Base-by-base conservation (phyloP, 2,888 invertebrate genomes). In the Punctoribates punctum region DNA sequence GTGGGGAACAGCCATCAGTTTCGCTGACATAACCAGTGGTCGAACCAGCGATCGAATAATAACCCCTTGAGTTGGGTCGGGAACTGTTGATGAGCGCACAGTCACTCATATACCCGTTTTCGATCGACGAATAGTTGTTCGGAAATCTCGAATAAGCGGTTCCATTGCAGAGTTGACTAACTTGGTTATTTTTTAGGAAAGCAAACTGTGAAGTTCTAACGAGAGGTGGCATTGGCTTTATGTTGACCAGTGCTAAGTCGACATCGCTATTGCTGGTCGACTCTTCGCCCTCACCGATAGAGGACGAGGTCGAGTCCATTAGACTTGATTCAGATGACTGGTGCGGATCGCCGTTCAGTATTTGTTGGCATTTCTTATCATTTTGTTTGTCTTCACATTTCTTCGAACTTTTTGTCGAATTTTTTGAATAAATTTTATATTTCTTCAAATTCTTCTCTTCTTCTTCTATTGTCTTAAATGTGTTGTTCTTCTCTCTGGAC, bases 201-300 rank as follows among this genome's bases (percentile, higher is more conserved):
- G 82, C 82, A 76, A 82, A 82, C 20, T 83, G 83, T 0, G 82
- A 81, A 1, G 83, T 80, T 23, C 85, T 79, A 72, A 84, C 82
- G 25, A 96, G 85, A 0, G 96, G 96, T 80, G 93, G 89, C 96
- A 96, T 96, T 0, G 96, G 96, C 84, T 94, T 88, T 17, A 94
- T 91, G 81, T 90, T 90, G 86, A 90, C 89, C 82, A 89, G 86
- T 2, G 86, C 85, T 73, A 89, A 89, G 79, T 90, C 90, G 29
- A 82, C 81, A 78, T 83, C 83, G 73, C 83, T 83, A 67, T 82
- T 81, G 73, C 83, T 82, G 15, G 82, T 82, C 73, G 90, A 90
- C 81, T 90, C 90, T 77, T 83, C 80, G 42, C 79, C 77, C 11
- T 73, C 38, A 2, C 27, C 38, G 1, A n/a, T 20, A 6, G 25